phyloP scores from a whole-genome alignment of 2,888 invertebrate species.

The Perizoma flavofasciatum region DNA sequence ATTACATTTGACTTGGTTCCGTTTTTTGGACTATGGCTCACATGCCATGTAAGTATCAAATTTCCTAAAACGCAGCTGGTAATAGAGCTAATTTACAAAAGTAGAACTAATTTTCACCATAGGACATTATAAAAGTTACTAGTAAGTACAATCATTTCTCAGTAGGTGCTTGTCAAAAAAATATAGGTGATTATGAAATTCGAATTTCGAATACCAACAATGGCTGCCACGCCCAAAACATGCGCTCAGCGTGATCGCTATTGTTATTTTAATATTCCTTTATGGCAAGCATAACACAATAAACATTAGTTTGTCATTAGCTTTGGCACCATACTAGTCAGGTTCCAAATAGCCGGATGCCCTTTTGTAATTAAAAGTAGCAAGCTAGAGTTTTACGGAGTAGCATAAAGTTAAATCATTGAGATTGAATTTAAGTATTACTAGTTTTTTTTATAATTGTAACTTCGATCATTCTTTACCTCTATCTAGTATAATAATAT shows the following conservation, averaged over 20 bases:
- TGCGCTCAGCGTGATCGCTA: constrained; percentile 75
- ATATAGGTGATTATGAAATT: constrained; percentile 72
- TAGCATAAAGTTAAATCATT: no score
- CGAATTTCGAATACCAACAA: constrained; percentile 68
- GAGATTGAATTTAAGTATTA: no score
- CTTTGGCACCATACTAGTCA: constrained; percentile 61
- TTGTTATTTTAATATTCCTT: constrained; percentile 77
- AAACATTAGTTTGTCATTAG: constrained; percentile 80
- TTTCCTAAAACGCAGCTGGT: constrained; percentile 10
- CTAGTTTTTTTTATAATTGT: no score
- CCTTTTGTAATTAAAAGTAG: constrained; percentile 49
- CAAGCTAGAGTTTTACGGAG: neutral
- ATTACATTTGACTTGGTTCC: no score
- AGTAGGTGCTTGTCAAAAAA: constrained; percentile 45
- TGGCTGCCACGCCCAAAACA: constrained; percentile 81
- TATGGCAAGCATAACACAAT: constrained; percentile 81
- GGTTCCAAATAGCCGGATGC: constrained; percentile 55
- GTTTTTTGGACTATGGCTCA: no score
- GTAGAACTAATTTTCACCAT: constrained; percentile 27
- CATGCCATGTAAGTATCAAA: neutral
- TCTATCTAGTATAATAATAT: no score
- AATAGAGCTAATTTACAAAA: constrained; percentile 27
- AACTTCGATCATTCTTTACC: no score
- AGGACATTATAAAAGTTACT: constrained; percentile 24
- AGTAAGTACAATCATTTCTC: constrained; percentile 34